Evolutionary conservation across 2,113 vertebrate species (phyloP), one percentile per base, ranked within the genome.

Genomic region (Vimba vimba): DNA sequence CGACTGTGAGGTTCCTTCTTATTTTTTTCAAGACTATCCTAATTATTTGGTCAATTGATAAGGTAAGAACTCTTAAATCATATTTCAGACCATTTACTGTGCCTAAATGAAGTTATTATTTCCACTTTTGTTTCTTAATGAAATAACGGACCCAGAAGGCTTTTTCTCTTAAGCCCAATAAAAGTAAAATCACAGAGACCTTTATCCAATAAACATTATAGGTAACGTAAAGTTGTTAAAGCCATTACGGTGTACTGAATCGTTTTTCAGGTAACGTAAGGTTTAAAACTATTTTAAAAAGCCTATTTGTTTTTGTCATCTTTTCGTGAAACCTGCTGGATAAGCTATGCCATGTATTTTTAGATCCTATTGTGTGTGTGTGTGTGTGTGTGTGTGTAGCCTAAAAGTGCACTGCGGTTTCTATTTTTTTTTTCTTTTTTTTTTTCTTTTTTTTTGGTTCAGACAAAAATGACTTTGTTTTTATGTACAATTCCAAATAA

Each of bases 11-110:
- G n/a, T 77, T 59, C 45, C 15, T 25, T 73, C 30, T 57, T 21
- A 43, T 55, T 17, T 77, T 36, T 30, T 11, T 4, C 10, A 76
- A 68, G 6, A 82, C 33, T n/a, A 77, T 43, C 57, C 5, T 10
- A 4, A 27, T 4, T 55, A 19, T 85, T 57, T 71, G 25, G 25
- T 6, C 3, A 45, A 21, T 33, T 27, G 27, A 0, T 66, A 50
- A 77, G 85, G 85, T 86, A 86, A 83, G 85, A 77, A 33, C 30
- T 33, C 4, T 73, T 43, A 73, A 43, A 4, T 45, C 6, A 75
- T 36, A 73, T 39, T 39, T 5, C n/a, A n/a, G 45, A 55, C 27
- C 30, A 27, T 13, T 27, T 27, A 64, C 17, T 50, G n/a, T 75
- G 10, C 43, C 77, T 8, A 8, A 30, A 55, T 55, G 1, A 11